Evolutionary conservation across 1,140 invertebrate genomes (phyloP), one percentile per base, ranked within the genome.

Genomic region (Whitmania pigra): DNA sequence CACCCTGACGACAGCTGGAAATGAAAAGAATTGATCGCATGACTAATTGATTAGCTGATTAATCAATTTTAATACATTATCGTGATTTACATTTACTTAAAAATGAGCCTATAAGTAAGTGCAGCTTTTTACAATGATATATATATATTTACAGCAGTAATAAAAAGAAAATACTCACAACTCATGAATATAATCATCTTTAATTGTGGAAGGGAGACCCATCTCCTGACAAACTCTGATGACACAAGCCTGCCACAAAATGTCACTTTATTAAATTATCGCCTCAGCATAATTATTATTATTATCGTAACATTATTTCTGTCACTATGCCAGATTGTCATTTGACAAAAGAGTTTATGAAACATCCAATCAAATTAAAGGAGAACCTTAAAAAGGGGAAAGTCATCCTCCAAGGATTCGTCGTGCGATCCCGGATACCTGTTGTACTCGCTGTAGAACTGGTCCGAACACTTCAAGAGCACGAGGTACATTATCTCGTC

Each of bases 151-250:
- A 49, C 15, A 7, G 2, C 15, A 43, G 13, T 11, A 15, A 27
- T 63, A 20, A n/a, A 68, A 40, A 29, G 11, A 70, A 11, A n/a
- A 31, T 20, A 80, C 81, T 81, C 79, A 84, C 82, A 97, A 90
- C 84, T 97, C 94, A 83, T 97, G 93, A 22, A 97, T 87, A 78
- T 89, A 91, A 82, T 97, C 94, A 83, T 97, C 94, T 81, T 91
- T 94, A 53, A 88, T 87, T 29, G 87, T 85, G 66, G 86, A 86
- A 27, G 75, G 75, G 36, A 84, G 88, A 17, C 90, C 90, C 88
- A 92, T 90, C 83, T 97, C 93, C 73, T 85, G 87, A 0, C 95
- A 82, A 43, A 96, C 80, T 83, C 92, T 91, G 69, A 85, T 86
- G 29, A 92, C 85, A 79, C 88, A 89, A 54, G 83, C 82, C 87